Percentiles rank a stretch among this genome's conserved stretches.
phyloP scores from a whole-genome alignment of 2,888 invertebrate species.

The Rhynchonema sp. region DNA sequence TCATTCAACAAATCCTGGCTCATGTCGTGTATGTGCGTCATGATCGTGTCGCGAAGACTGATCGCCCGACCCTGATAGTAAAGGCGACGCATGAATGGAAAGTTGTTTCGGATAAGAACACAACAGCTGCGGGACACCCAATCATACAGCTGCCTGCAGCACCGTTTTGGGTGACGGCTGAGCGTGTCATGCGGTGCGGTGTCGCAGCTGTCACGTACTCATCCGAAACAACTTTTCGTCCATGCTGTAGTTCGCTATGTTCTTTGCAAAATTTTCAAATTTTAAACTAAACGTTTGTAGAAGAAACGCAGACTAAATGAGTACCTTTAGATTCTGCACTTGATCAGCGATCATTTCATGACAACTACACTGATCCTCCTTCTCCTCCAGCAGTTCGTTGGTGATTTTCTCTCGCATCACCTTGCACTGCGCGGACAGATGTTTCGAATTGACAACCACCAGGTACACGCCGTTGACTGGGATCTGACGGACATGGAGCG shows the following conservation, averaged over 20 bases:
- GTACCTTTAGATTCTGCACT: conserved; percentile 40
- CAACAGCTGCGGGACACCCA: neutral
- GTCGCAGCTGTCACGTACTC: too few species aligned
- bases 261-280: too few species aligned
- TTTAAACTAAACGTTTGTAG: too few species aligned
- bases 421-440: conserved; percentile 25
- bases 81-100: neutral
- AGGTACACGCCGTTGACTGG: conserved; percentile 33
- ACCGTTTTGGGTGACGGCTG: neutral
- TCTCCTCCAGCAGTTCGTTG: conserved; percentile 23
- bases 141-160: neutral
- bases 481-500: too few species aligned
- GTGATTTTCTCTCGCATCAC: conserved; percentile 26
- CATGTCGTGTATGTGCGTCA: conserved; percentile 39
- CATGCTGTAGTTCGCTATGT: too few species aligned
- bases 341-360: conserved; percentile 43
- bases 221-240: neutral
- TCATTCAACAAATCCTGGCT: conserved; percentile 40
- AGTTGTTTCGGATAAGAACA: neutral
- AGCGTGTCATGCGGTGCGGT: too few species aligned
- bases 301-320: neutral
- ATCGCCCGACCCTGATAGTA: conserved; percentile 39
- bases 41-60: conserved; percentile 40
- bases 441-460: conserved; percentile 32
- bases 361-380: conserved; percentile 34